A percentile compares a stretch with the other conserved stretches of the same genome.
Evolutionary conservation across 2,888 invertebrate species (phyloP).

Genomic region (Dynastes maya): DNA sequence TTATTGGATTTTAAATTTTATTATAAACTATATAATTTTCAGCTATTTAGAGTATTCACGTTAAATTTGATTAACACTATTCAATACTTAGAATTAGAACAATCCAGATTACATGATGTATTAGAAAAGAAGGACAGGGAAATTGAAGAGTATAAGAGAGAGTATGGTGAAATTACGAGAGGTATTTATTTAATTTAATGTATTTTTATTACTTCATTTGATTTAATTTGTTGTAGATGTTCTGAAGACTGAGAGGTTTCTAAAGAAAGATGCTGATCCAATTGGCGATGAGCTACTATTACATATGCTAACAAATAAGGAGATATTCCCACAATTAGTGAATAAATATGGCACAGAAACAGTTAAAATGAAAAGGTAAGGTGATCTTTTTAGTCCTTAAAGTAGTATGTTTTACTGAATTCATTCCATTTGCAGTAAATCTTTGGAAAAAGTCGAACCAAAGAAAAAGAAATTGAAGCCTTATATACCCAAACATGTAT

Average conservation of each 20-base stretch:
- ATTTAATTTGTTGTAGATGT: constrained; percentile 58
- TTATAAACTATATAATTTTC: constrained; percentile 55
- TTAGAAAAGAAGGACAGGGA: constrained; percentile 74
- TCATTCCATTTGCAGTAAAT: constrained; percentile 18
- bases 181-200: constrained; percentile 63
- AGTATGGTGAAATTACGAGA: constrained; percentile 71
- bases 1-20: background rate
- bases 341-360: constrained; percentile 36
- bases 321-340: constrained; percentile 31
- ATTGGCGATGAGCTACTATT: constrained; percentile 50
- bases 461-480: constrained; percentile 28
- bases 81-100: constrained; percentile 70
- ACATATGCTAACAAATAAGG: constrained; percentile 39
- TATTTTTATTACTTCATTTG: constrained; percentile 33
- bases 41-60: constrained; percentile 65
- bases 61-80: constrained; percentile 69
- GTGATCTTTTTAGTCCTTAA: background rate
- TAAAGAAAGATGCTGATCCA: constrained; percentile 54
- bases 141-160: constrained; percentile 73
- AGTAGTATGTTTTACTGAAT: background rate
- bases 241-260: constrained; percentile 65
- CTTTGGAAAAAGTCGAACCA: constrained; percentile 9
- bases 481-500: constrained; percentile 14
- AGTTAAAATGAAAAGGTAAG: constrained; percentile 33
- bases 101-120: constrained; percentile 68